phyloP scores from a whole-genome alignment of 2,797 vertebrate genomes.

The Schizopygopsis pylzovi region DNA sequence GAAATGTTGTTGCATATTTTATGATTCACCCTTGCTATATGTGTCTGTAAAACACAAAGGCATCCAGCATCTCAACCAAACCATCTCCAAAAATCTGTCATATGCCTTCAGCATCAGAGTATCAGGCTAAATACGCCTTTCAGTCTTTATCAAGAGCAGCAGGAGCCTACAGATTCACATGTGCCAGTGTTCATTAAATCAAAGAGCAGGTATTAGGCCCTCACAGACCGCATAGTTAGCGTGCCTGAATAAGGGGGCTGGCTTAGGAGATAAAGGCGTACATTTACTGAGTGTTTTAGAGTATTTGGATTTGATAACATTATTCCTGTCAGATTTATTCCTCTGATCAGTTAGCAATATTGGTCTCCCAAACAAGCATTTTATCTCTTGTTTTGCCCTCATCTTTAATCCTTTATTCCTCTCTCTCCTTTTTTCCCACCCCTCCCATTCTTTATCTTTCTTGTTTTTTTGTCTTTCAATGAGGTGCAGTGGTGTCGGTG shows the following conservation, averaged over 20 bases:
- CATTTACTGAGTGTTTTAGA: slow-evolving; percentile 7
- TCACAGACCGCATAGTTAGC: neutral
- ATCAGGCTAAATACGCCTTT: slow-evolving; percentile 32
- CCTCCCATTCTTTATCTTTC: slow-evolving; percentile 2
- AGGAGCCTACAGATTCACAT: slow-evolving; percentile 3
- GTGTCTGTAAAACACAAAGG: slow-evolving; percentile 24
- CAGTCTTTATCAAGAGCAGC: slow-evolving; percentile 32
- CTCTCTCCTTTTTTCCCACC: slow-evolving; percentile 25
- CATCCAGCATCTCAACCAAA: slow-evolving; percentile 12
- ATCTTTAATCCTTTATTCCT: slow-evolving; percentile 11
- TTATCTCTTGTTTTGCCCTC: slow-evolving; percentile 32
- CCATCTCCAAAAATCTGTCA: slow-evolving; percentile 46
- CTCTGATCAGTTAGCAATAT: slow-evolving; percentile 45
- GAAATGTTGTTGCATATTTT: slow-evolving; percentile 39
- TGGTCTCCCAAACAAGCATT: slow-evolving; percentile 13
- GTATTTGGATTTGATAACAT: slow-evolving; percentile 44
- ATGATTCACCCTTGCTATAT: slow-evolving; percentile 15
- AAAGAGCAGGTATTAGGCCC: slow-evolving; percentile 9
- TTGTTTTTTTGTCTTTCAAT: slow-evolving; percentile 9
- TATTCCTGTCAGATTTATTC: slow-evolving; percentile 37
- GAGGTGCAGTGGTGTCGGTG: slow-evolving; percentile 21
- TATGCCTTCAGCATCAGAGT: neutral
- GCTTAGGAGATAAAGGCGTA: slow-evolving; percentile 27
- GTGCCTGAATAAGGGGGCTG: slow-evolving; percentile 25
- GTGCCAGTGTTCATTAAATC: slow-evolving; percentile 39